These are phyloP conservation scores for Sorex fumeus DNA, from an alignment of 2,113 vertebrate genomes.

Conservation along the genomic window DNA sequence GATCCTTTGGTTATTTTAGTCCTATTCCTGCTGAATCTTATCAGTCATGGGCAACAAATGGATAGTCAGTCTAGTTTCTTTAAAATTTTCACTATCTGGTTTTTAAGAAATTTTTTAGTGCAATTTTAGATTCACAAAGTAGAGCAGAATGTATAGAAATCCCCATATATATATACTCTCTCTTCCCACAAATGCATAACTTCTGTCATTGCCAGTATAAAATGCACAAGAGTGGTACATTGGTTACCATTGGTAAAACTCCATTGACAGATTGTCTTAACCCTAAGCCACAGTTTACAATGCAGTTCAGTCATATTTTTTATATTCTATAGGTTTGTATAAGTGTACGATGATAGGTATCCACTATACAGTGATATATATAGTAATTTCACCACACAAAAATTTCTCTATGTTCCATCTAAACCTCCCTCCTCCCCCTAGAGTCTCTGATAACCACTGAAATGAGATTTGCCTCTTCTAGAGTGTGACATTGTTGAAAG, in stretches of 20 bases:
- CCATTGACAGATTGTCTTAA: not conserved
- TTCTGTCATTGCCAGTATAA: not conserved
- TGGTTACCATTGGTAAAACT: not conserved
- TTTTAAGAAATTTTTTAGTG: too few relatives aligned
- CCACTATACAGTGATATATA: not conserved
- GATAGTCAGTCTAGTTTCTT: too few relatives aligned
- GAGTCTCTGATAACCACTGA: not conserved
- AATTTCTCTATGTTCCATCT: not conserved
- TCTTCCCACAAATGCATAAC: not conserved
- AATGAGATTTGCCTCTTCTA: not conserved
- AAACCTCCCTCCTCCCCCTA: too few relatives aligned
- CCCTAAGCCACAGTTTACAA: not conserved
- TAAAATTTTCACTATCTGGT: too few relatives aligned
- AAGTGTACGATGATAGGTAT: not conserved
- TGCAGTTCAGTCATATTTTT: not conserved
- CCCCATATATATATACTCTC: not conserved
- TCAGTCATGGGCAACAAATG: not conserved
- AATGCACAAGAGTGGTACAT: not conserved
- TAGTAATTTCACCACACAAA: not conserved
- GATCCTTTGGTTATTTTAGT: not conserved
- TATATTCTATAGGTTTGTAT: not conserved
- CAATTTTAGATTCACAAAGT: not conserved
- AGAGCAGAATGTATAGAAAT: not conserved
- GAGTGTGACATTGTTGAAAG: not conserved
- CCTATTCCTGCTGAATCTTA: not conserved